Evolutionary conservation across 2,888 invertebrate species (phyloP).

Genomic region (Bugula neritina): DNA sequence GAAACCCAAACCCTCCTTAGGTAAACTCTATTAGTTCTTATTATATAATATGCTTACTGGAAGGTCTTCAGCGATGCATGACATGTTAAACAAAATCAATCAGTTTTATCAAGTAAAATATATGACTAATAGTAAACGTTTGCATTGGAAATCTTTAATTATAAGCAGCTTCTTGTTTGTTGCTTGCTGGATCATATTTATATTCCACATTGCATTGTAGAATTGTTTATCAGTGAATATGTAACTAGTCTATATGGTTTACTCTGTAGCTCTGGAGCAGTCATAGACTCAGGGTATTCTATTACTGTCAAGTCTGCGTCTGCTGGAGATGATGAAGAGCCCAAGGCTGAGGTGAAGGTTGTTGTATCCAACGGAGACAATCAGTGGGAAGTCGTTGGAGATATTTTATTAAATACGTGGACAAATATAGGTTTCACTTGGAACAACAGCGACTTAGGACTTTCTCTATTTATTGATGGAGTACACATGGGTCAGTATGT

Average conservation of each 20-base stretch:
- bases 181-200: too few relatives aligned
- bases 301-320: neutral
- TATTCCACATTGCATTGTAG: too few relatives aligned
- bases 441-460: neutral
- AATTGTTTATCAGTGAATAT: too few relatives aligned
- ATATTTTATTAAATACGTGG: neutral
- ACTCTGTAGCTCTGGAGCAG: neutral
- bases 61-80: too few relatives aligned
- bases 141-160: too few relatives aligned
- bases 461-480: conserved; percentile 18
- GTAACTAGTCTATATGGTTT: too few relatives aligned
- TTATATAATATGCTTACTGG: too few relatives aligned
- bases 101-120: too few relatives aligned
- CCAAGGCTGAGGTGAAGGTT: neutral
- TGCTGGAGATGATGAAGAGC: neutral
- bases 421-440: conserved; percentile 15
- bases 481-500: neutral
- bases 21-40: too few relatives aligned
- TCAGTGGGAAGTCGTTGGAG: neutral
- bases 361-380: neutral
- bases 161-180: too few relatives aligned
- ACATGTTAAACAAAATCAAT: too few relatives aligned
- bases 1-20: neutral
- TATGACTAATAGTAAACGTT: too few relatives aligned
- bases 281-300: neutral